A percentile compares a stretch with the other conserved stretches of the same genome.
Conservation (phyloP, 2,797 vertebrate species). For the Lycodopsis pacificus region DNA sequence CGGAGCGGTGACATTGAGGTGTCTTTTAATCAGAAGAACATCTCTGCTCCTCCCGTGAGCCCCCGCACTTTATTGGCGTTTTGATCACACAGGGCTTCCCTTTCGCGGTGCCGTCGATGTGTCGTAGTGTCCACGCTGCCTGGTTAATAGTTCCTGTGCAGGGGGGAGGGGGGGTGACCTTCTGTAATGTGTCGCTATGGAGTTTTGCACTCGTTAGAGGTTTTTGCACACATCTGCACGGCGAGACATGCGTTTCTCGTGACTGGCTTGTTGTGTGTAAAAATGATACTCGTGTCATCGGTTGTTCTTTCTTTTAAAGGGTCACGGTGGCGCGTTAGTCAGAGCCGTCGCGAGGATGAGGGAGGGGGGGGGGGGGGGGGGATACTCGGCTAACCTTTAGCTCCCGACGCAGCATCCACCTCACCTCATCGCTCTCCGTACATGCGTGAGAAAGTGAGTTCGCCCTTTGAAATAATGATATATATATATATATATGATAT, state of each 20-base stretch:
- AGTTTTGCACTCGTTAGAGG: slow-evolving; percentile 40
- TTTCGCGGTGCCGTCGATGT: slow-evolving; percentile 18
- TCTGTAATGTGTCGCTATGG: slow-evolving; percentile 25
- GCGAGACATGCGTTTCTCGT: neutral
- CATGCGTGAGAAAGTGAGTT: slow-evolving; percentile 35
- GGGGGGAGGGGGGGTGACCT: slow-evolving; percentile 47
- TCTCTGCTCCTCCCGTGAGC: slow-evolving; percentile 26
- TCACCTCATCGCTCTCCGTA: neutral
- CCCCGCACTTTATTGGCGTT: slow-evolving; percentile 5
- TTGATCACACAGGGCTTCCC: slow-evolving; percentile 28
- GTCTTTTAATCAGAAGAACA: slow-evolving; percentile 44
- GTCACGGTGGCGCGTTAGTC: slow-evolving; percentile 17
- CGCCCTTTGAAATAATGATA: neutral
- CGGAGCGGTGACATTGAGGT: slow-evolving; percentile 75
- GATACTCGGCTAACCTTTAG: slow-evolving; percentile 26
- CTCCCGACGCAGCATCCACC: slow-evolving; percentile 32
- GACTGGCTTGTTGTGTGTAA: neutral
- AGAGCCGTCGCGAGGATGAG: slow-evolving; percentile 12
- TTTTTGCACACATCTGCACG: slow-evolving; percentile 14
- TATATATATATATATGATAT: too few species aligned
- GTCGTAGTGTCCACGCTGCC: slow-evolving; percentile 28
- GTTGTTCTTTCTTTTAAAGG: neutral
- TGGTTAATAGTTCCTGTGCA: slow-evolving; percentile 3
- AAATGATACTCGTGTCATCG: too few species aligned
- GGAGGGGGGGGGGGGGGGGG: slow-evolving; percentile 7